Evolutionary conservation across 2,113 vertebrate genomes (phyloP), one percentile per base, ranked within the genome.

Genomic region (Chaetodon auriga): DNA sequence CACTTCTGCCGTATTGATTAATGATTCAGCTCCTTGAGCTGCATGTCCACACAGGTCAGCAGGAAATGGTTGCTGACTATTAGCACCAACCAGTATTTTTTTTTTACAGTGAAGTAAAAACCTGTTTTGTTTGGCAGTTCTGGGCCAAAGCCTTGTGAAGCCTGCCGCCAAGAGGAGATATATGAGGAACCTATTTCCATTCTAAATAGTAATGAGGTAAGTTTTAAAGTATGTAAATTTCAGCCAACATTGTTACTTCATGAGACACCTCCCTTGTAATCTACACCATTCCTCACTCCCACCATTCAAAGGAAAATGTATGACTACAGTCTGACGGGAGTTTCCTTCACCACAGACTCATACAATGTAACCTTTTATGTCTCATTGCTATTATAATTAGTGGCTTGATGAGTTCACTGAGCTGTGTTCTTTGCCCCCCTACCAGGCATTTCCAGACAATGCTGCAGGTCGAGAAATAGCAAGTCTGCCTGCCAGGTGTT

Each of bases 381-480:
- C 60, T 90, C 35, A 18, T 19, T 23, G 18, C 5, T 66, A 16
- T 57, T 49, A 10, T 41, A 45, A 80, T 23, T 16, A 15, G 7
- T 23, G 19, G 9, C 45, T 75, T 75, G 13, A 12, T 77, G 78
- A 35, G 2, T 11, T 85, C 54, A 72, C 46, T 45, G 11, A 65
- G 19, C 0, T 30, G 53, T 86, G 72, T 53, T 63, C 54, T 58
- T 65, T 53, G 12, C 19, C 57, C 48, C 4, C 68, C 7, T 2
- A 1, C 30, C 8, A 82, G 97, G 97, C 96, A 6, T 99, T 99
- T 82, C 97, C 97, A 10, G 97, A 99, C 92, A 99, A 99, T 0
- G 97, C 97, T 0, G 97, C 97, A 0, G 96, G 97, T 0, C 93
- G 97, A 69, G 97, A 99, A 85, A 97, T 99, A 70, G 97, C 98